These are phyloP conservation scores for Desoria tigrina DNA, from an alignment of 2,888 invertebrate genomes.

Conservation along the genomic window DNA sequence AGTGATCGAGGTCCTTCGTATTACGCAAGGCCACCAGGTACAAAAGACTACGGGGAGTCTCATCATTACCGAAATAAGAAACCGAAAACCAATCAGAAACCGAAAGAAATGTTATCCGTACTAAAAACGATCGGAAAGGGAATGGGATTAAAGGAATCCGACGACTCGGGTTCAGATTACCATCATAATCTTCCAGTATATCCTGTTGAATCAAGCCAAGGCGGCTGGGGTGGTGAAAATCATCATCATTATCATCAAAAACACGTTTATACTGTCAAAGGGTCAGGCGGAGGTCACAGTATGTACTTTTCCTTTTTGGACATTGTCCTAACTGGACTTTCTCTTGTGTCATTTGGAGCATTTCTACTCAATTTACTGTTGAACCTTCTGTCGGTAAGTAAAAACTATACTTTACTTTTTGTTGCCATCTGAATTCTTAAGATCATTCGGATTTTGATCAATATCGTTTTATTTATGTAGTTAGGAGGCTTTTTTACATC, in stretches of 20 bases:
- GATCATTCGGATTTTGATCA: too few relatives aligned
- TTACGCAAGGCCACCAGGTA: neutral
- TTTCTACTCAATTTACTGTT: slow-evolving; percentile 38
- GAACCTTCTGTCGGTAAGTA: slow-evolving; percentile 31
- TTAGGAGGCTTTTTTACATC: slow-evolving; percentile 26
- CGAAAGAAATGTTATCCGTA: slow-evolving; percentile 12
- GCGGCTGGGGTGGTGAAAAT: slow-evolving; percentile 29
- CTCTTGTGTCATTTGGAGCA: slow-evolving; percentile 35
- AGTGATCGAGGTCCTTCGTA: too few relatives aligned
- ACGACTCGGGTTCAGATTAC: slow-evolving; percentile 12
- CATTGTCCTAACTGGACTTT: slow-evolving; percentile 29
- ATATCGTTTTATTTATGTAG: too few relatives aligned
- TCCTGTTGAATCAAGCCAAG: neutral
- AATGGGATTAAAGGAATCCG: neutral
- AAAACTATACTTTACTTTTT: too few relatives aligned
- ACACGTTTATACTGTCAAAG: slow-evolving; percentile 3
- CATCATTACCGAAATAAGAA: slow-evolving; percentile 32
- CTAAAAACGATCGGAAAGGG: neutral
- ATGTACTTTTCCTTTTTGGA: slow-evolving; percentile 23
- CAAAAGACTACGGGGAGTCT: slow-evolving; percentile 30
- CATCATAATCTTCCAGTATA: neutral
- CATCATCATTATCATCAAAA: slow-evolving; percentile 7
- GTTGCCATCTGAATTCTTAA: too few relatives aligned
- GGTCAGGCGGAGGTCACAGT: slow-evolving; percentile 7
- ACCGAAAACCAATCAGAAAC: neutral